These are phyloP conservation scores for Harpagifer antarcticus DNA, from an alignment of 2,797 vertebrate genomes.

Conservation along the genomic window DNA sequence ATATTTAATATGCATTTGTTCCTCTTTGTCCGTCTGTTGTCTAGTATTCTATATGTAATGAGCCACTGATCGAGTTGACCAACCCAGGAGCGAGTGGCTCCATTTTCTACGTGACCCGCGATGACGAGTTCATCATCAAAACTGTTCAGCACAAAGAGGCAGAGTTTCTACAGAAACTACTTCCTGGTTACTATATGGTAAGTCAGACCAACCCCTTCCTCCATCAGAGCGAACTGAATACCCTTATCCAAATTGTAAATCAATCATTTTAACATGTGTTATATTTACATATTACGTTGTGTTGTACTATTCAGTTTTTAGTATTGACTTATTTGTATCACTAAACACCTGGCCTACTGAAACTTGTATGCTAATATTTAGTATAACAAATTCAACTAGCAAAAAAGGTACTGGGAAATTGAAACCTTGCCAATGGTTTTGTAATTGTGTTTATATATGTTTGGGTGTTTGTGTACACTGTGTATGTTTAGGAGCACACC, in stretches of 20 bases:
- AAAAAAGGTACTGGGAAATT: not conserved
- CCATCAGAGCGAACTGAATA: not conserved
- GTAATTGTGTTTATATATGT: not conserved
- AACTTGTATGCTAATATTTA: not conserved
- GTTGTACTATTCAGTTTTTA: not conserved
- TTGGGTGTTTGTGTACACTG: conserved; percentile 35
- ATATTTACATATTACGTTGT: too few species aligned
- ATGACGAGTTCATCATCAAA: conserved; percentile 99
- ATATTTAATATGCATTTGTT: conserved; percentile 4
- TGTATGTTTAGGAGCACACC: conserved; percentile 30
- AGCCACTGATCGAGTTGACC: conserved; percentile 94
- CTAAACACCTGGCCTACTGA: not conserved
- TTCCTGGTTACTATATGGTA: conserved; percentile 98
- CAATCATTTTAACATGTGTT: not conserved
- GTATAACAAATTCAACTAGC: not conserved
- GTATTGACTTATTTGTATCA: not conserved
- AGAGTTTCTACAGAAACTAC: conserved; percentile 96
- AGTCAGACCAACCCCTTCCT: conserved; percentile 40
- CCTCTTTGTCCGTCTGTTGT: conserved; percentile 22
- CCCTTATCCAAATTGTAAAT: not conserved
- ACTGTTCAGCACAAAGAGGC: conserved; percentile 98
- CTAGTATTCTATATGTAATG: conserved; percentile 96
- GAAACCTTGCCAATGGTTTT: not conserved
- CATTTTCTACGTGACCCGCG: conserved; percentile 96
- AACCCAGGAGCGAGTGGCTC: conserved; percentile 97